Conservation (phyloP, 2,888 invertebrate species). For the Philhelius pedissequus region DNA sequence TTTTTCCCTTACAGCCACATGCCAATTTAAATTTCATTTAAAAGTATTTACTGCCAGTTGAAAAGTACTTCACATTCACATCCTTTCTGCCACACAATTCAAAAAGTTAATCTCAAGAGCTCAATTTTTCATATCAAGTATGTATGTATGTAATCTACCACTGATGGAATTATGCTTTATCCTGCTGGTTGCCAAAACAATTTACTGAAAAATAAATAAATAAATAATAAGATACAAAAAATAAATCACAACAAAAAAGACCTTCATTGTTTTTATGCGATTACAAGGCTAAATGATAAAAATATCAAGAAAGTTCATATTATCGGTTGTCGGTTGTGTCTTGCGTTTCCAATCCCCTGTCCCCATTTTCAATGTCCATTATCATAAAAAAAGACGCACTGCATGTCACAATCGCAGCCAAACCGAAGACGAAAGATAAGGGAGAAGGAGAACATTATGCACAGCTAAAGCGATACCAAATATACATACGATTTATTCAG, state of each 20-base stretch:
- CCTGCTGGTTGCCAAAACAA: constrained; percentile 13
- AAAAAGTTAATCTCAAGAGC: constrained; percentile 39
- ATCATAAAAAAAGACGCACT: background rate
- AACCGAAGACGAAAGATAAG: constrained; percentile 47
- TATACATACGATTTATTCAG: background rate
- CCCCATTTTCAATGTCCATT: background rate
- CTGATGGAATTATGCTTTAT: too few relatives aligned
- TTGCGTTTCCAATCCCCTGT: background rate
- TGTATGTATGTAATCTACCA: background rate
- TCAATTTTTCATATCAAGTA: constrained; percentile 7
- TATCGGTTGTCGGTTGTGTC: constrained; percentile 20
- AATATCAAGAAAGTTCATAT: constrained; percentile 1
- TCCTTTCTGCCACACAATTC: constrained; percentile 5
- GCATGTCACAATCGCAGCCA: background rate
- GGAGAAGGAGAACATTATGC: constrained; percentile 47
- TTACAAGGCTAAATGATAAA: constrained; percentile 21
- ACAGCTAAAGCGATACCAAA: constrained; percentile 29
- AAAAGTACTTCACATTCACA: constrained; percentile 6
- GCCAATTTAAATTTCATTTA: constrained; percentile 33
- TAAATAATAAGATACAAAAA: constrained; percentile 10
- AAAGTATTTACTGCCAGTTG: constrained; percentile 19
- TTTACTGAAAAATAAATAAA: constrained; percentile 13
- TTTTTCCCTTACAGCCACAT: constrained; percentile 10
- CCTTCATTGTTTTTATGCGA: constrained; percentile 48
- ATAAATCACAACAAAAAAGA: constrained; percentile 21